Evolutionary conservation across 2,113 vertebrate species (phyloP), one percentile per base, ranked within the genome.

Genomic region (Otis tarda): DNA sequence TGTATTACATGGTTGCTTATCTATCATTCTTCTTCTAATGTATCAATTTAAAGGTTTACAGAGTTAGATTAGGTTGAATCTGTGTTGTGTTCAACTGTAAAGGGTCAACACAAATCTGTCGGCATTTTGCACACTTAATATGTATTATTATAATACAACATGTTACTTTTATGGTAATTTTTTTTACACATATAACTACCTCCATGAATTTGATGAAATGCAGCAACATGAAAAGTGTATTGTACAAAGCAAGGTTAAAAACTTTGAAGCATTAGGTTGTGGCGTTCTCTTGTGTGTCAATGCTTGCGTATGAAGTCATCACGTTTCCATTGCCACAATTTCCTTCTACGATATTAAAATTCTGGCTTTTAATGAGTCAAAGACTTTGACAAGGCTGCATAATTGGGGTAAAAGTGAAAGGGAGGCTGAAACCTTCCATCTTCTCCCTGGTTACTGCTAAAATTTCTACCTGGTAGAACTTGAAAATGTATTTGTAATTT

Each of bases 151-250:
- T 98, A 98, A 98, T 98, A 97, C 97, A 97, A 96, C 98, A 97
- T 98, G 97, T 98, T 98, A 97, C 97, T 98, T 98, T 98, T 98
- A 98, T 98, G 98, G 98, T 98, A 97, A 98, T 97, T 97, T 98
- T 98, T 97, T 98, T 98, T 98, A 98, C 98, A 98, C 98, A 99
- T 98, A 98, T 97, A 98, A 98, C 99, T 99, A 99, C 99, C 99
- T 99, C 99, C 98, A 99, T 98, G 97, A 98, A 98, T 98, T 97
- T 98, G 98, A 98, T 98, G 98, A 98, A 98, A 98, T 98, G 98
- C 98, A 98, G 98, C 98, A 98, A 97, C 95, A 93, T 95, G 94
- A 97, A 97, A 98, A 97, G 97, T 93, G 96, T 98, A 96, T 98
- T 98, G 87, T 97, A 98, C 96, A 98, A 97, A 97, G 96, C 88